Percentiles rank a stretch among this genome's conserved stretches.
Conservation (phyloP, 2,113 vertebrate species). For the Dicentrarchus labrax region DNA sequence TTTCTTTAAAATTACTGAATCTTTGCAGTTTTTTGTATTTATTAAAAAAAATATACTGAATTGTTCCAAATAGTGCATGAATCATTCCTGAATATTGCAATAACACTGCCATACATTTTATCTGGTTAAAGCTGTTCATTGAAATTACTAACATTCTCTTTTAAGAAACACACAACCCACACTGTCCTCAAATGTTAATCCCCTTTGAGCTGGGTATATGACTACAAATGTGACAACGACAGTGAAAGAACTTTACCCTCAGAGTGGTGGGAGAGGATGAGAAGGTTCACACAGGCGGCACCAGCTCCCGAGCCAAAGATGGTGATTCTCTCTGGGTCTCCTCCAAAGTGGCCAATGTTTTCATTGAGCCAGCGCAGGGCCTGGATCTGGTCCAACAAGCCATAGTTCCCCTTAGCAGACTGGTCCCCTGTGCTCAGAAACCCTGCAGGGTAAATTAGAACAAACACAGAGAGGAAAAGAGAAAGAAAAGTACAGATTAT, state of each 20-base stretch:
- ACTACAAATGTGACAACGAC: constrained; percentile 31
- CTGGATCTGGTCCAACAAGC: constrained; percentile 98
- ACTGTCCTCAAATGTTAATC: constrained; percentile 45
- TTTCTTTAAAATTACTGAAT: constrained; percentile 27
- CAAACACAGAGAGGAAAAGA: constrained; percentile 49
- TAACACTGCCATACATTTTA: constrained; percentile 33
- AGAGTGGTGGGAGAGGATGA: constrained; percentile 99
- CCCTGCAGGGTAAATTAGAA: constrained; percentile 84
- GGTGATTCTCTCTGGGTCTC: constrained; percentile 97
- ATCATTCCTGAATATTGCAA: constrained; percentile 20
- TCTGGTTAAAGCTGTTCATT: constrained; percentile 33
- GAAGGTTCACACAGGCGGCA: constrained; percentile 97
- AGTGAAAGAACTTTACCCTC: constrained; percentile 89
- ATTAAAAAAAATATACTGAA: constrained; percentile 15
- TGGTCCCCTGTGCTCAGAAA: constrained; percentile 98
- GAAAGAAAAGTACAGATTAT: constrained; percentile 38
- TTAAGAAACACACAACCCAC: constrained; percentile 36
- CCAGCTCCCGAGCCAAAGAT: constrained; percentile 99
- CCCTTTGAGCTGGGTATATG: constrained; percentile 40
- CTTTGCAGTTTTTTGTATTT: constrained; percentile 11
- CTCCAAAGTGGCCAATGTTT: constrained; percentile 98
- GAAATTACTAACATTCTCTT: constrained; percentile 32
- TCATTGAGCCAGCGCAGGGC: constrained; percentile 99
- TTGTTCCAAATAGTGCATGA: neutral
- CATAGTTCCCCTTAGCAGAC: constrained; percentile 98